phyloP scores from a whole-genome alignment of 2,888 invertebrate species.

The Lepetodrilus schrolli region DNA sequence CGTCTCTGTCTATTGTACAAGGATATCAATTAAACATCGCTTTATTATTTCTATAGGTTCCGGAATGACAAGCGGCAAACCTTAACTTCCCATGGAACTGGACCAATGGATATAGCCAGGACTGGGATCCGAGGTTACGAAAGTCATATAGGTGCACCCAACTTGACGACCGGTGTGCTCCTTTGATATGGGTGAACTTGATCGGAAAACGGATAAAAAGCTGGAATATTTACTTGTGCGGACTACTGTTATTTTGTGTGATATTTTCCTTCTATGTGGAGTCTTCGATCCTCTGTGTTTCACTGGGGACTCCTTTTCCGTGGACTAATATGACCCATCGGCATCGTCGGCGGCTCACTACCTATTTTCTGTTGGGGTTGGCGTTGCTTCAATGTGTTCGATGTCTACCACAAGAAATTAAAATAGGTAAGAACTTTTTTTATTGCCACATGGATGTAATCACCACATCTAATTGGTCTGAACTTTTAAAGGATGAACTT shows the following conservation, averaged over 20 bases:
- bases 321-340: slow-evolving; percentile 47
- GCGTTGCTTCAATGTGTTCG: slow-evolving; percentile 46
- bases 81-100: background rate
- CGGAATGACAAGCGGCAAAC: background rate
- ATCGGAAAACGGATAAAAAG: slow-evolving; percentile 10
- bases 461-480: too few species aligned
- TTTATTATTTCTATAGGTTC: slow-evolving; percentile 26
- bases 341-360: slow-evolving; percentile 47
- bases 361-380: slow-evolving; percentile 46
- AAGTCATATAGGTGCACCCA: background rate
- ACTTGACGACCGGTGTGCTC: background rate
- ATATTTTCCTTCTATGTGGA: slow-evolving; percentile 8
- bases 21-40: slow-evolving; percentile 25
- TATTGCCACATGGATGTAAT: too few species aligned
- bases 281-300: background rate
- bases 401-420: slow-evolving; percentile 45
- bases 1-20: background rate
- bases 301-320: background rate
- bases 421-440: slow-evolving; percentile 45
- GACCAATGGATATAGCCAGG: background rate
- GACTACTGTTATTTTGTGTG: slow-evolving; percentile 14
- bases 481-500: too few species aligned
- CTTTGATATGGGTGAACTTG: slow-evolving; percentile 15
- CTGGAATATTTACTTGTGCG: slow-evolving; percentile 23
- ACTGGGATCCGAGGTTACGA: background rate